Conservation (phyloP, 2,113 vertebrate species). For the Solea solea region DNA sequence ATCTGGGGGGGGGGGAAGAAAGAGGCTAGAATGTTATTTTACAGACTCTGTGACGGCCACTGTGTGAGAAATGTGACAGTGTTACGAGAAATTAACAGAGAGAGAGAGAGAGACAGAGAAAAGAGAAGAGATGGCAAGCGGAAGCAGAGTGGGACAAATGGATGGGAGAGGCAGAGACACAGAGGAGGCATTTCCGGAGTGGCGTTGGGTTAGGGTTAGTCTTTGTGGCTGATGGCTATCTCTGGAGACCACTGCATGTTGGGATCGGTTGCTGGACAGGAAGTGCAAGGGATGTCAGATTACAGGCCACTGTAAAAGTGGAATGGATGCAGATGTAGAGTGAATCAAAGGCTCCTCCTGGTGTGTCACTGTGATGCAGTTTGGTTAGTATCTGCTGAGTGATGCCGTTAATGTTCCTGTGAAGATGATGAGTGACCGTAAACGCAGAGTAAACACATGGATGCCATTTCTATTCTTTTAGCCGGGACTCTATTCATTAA, state of each 20-base stretch:
- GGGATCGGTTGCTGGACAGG: conserved; percentile 62
- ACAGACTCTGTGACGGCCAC: conserved; percentile 11
- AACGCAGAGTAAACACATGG: not conserved
- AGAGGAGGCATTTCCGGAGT: conserved; percentile 78
- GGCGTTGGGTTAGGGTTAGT: conserved; percentile 64
- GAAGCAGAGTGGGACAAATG: conserved; percentile 53
- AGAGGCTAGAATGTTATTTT: not conserved
- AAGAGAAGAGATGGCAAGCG: conserved; percentile 23
- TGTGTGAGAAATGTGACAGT: not conserved
- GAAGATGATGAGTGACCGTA: not conserved
- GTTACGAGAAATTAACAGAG: conserved; percentile 18
- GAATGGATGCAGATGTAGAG: conserved; percentile 17
- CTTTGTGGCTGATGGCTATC: conserved; percentile 76
- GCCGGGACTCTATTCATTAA: too few relatives aligned
- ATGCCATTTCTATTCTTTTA: not conserved
- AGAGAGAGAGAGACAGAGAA: not conserved
- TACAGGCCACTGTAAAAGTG: conserved; percentile 15
- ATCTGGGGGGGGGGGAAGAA: not conserved
- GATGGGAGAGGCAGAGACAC: conserved; percentile 59
- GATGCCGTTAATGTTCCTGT: not conserved
- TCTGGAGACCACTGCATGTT: conserved; percentile 56
- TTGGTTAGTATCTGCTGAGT: conserved; percentile 3
- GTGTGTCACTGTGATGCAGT: conserved; percentile 33
- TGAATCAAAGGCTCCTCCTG: conserved; percentile 55
- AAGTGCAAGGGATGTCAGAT: conserved; percentile 59